Conservation (phyloP, 2,113 vertebrate species). For the Ophiodon elongatus region DNA sequence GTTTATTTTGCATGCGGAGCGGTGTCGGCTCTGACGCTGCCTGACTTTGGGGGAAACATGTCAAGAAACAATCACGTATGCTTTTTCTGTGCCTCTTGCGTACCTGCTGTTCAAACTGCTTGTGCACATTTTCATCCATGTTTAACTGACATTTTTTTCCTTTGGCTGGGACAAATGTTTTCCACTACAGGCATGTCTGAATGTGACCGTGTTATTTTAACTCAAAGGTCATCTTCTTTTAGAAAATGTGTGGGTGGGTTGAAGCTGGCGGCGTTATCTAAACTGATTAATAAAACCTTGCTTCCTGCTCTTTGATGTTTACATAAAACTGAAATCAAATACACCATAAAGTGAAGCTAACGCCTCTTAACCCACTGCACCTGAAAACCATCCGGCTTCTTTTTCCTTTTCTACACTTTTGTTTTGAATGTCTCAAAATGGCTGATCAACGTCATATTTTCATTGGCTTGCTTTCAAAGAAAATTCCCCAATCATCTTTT, state of each 20-base stretch:
- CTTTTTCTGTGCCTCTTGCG: not conserved
- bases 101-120: constrained; percentile 12
- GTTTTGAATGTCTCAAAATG: not conserved
- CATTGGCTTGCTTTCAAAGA: constrained; percentile 44
- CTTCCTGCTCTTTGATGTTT: constrained; percentile 19
- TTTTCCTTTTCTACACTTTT: constrained; percentile 10
- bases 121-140: not conserved
- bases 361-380: not conserved
- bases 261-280: not conserved
- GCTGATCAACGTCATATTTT: constrained; percentile 16
- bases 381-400: not conserved
- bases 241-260: not conserved
- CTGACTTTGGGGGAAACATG: not conserved
- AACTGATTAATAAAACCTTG: not conserved
- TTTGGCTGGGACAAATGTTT: not conserved
- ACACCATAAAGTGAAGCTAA: not conserved
- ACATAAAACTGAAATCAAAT: constrained; percentile 17
- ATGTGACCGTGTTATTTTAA: not conserved
- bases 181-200: not conserved
- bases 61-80: not conserved
- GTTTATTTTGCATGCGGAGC: constrained; percentile 47
- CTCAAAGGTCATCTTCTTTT: not conserved
- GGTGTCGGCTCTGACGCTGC: constrained; percentile 3
- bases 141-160: not conserved
- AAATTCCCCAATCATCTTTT: not conserved